phyloP scores from a whole-genome alignment of 1,140 invertebrate species.

The Phocides pigmalion region DNA sequence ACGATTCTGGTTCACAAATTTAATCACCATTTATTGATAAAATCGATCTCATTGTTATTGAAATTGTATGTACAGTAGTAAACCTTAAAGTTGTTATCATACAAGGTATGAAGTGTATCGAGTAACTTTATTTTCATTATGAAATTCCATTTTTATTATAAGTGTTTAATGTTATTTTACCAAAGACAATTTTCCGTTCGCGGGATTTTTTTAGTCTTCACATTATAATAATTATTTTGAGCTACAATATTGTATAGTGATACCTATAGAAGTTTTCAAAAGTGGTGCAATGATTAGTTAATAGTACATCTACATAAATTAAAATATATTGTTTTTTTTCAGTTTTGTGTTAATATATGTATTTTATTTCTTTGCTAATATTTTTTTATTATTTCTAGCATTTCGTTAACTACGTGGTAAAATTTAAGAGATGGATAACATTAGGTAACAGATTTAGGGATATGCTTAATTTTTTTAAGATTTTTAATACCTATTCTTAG shows the following conservation, averaged over 20 bases:
- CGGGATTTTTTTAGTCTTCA: conserved; percentile 57
- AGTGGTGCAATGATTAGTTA: conserved; percentile 76
- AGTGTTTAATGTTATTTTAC: conserved; percentile 72
- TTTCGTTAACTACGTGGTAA: not conserved
- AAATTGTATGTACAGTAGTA: conserved; percentile 71
- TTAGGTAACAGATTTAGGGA: conserved; percentile 47
- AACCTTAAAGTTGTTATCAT: conserved; percentile 80
- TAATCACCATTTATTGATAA: conserved; percentile 58
- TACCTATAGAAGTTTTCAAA: conserved; percentile 65
- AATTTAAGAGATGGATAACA: conserved; percentile 9
- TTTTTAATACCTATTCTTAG: conserved; percentile 54
- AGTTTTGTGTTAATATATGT: not conserved
- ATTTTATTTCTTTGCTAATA: not conserved
- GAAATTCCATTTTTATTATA: conserved; percentile 57
- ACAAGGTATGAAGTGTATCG: conserved; percentile 80
- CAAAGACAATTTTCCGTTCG: conserved; percentile 76
- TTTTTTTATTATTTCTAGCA: conserved; percentile 38
- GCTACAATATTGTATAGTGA: conserved; percentile 60
- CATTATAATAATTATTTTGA: conserved; percentile 43
- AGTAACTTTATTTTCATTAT: conserved; percentile 55
- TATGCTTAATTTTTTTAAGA: conserved; percentile 61
- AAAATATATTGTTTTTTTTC: conserved; percentile 15
- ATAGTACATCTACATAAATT: conserved; percentile 61
- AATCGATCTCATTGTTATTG: conserved; percentile 81
- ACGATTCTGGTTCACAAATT: conserved; percentile 66